phyloP scores from a whole-genome alignment of 2,888 invertebrate genomes.

The Pomacea canaliculata region DNA sequence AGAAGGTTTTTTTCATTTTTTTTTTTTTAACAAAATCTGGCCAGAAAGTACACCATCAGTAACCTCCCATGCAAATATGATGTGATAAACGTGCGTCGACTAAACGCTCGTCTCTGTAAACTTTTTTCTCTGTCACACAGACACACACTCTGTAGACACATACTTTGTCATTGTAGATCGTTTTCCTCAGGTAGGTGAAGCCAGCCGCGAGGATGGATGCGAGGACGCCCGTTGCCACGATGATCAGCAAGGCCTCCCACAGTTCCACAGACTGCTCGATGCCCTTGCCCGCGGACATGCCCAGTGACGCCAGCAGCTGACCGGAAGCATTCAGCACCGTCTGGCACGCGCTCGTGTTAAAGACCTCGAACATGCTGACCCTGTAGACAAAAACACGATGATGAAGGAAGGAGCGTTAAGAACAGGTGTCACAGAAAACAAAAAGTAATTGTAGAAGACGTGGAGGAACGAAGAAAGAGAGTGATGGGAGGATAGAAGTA shows the following conservation, averaged over 20 bases:
- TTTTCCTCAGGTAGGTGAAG: constrained; percentile 51
- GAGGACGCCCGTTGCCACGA: constrained; percentile 54
- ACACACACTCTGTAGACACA: neutral
- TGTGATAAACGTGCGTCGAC: too few relatives aligned
- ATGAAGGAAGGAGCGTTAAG: too few relatives aligned
- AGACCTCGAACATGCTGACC: neutral
- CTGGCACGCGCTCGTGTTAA: constrained; percentile 31
- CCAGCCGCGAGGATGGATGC: constrained; percentile 50
- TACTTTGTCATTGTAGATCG: constrained; percentile 54
- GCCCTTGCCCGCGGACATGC: constrained; percentile 17
- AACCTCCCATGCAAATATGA: too few relatives aligned
- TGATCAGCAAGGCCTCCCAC: constrained; percentile 47
- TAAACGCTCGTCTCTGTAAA: too few relatives aligned
- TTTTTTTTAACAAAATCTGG: too few relatives aligned
- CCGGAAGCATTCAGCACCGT: constrained; percentile 27
- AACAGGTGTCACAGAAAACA: too few relatives aligned
- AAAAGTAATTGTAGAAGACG: too few relatives aligned
- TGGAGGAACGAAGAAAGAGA: too few relatives aligned
- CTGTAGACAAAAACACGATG: neutral
- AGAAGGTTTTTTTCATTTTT: too few relatives aligned
- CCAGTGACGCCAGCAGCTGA: neutral
- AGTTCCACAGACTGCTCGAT: constrained; percentile 43
- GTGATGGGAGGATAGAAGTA: too few relatives aligned
- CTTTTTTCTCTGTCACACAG: neutral
- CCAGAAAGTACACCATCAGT: too few relatives aligned